A percentile compares a stretch with the other conserved stretches of the same genome.
Conservation (phyloP, 2,888 invertebrate species). For the Epiperipatus broadwayi region DNA sequence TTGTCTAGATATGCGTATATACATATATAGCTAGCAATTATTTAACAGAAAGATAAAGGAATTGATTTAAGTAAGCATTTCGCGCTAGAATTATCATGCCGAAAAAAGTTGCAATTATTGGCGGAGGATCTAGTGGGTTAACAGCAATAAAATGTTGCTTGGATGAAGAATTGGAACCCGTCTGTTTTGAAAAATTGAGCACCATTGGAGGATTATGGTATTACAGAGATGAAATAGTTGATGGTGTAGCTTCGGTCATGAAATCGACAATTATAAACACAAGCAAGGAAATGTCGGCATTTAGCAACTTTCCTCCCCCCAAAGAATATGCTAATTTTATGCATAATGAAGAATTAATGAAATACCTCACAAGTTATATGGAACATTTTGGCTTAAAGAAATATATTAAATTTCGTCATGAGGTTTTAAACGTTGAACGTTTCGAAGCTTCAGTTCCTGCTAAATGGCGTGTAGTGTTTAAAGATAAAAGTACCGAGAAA, state of each 20-base stretch:
- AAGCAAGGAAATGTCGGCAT: constrained; percentile 28
- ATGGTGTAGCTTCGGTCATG: constrained; percentile 25
- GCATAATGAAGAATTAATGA: too few relatives aligned
- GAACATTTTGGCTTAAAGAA: too few relatives aligned
- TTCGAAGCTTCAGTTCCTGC: constrained; percentile 25
- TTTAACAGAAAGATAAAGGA: too few relatives aligned
- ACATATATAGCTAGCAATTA: too few relatives aligned
- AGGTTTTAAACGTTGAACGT: too few relatives aligned
- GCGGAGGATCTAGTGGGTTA: constrained; percentile 25
- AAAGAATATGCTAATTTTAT: constrained; percentile 30
- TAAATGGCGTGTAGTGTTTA: constrained; percentile 22
- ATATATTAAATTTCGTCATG: too few relatives aligned
- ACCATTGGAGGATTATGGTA: constrained; percentile 23
- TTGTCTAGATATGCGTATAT: too few relatives aligned
- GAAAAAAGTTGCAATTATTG: constrained; percentile 22
- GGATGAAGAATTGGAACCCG: constrained; percentile 21
- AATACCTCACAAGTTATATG: too few relatives aligned
- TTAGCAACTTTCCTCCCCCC: constrained; percentile 31
- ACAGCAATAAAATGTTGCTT: constrained; percentile 23
- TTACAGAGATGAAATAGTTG: constrained; percentile 20
- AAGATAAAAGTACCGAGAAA: constrained; percentile 17
- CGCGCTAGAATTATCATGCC: too few relatives aligned
- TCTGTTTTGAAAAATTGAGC: constrained; percentile 21
- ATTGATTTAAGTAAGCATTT: too few relatives aligned
- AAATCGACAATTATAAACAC: constrained; percentile 28